Conservation (phyloP, 2,797 vertebrate genomes). For the Cetoscarus ocellatus region DNA sequence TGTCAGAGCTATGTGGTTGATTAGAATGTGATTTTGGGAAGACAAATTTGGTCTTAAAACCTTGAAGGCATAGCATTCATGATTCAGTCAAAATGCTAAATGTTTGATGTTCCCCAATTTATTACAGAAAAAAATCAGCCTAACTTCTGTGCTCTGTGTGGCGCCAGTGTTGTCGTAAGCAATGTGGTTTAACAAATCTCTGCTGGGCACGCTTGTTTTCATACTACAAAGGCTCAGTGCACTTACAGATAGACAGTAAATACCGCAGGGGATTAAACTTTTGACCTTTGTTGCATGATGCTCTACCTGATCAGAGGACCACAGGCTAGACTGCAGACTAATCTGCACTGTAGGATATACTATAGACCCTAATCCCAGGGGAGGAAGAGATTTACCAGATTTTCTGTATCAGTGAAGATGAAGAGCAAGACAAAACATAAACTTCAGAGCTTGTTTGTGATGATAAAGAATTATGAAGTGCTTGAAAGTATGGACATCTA, state of each 20-base stretch:
- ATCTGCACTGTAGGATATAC: neutral
- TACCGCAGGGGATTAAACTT: conserved; percentile 35
- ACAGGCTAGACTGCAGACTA: neutral
- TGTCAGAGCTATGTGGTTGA: too few species aligned
- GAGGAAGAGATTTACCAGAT: conserved; percentile 13
- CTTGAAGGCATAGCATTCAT: neutral
- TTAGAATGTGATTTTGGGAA: neutral
- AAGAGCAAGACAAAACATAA: conserved; percentile 12
- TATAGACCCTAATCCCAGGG: conserved; percentile 7
- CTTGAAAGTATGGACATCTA: neutral
- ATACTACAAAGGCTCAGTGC: neutral
- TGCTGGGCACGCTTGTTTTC: conserved; percentile 1
- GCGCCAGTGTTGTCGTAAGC: neutral
- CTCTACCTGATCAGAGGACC: conserved; percentile 1
- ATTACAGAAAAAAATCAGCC: neutral
- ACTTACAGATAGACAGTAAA: conserved; percentile 21
- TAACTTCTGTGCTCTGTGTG: neutral
- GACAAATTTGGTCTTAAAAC: too few species aligned
- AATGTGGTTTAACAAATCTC: neutral
- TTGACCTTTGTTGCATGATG: conserved; percentile 8
- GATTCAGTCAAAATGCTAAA: neutral
- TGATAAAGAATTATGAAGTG: neutral
- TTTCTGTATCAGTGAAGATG: conserved; percentile 4
- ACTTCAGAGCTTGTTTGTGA: conserved; percentile 6
- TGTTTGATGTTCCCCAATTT: neutral